Conservation (phyloP, 2,113 vertebrate genomes). For the Limanda limanda region DNA sequence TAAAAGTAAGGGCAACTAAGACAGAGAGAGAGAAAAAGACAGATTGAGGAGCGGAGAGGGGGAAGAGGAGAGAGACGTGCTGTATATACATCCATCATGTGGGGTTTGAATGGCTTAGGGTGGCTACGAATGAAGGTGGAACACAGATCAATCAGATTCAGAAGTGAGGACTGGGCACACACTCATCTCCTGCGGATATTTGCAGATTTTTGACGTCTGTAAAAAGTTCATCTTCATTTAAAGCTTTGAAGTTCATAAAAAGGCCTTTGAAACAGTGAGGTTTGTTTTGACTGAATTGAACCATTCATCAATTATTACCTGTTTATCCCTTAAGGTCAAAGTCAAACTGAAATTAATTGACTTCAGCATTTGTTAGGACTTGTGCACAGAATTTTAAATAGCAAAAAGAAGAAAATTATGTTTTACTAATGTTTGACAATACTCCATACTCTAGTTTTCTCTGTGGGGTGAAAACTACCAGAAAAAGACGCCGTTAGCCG, state of each 20-base stretch:
- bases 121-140: slow-evolving; percentile 40
- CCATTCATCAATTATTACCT: background rate
- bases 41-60: slow-evolving; percentile 50
- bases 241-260: background rate
- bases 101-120: slow-evolving; percentile 60
- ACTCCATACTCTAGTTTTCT: too few relatives aligned
- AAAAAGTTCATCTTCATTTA: slow-evolving; percentile 23
- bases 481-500: too few relatives aligned
- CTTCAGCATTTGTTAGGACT: background rate
- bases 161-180: slow-evolving; percentile 28
- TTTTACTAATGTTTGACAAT: too few relatives aligned
- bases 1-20: slow-evolving; percentile 23
- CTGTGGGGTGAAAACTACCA: too few relatives aligned
- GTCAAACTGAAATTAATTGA: background rate
- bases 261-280: background rate
- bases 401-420: background rate
- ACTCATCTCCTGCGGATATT: background rate
- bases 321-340: background rate
- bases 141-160: slow-evolving; percentile 49
- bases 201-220: slow-evolving; percentile 10
- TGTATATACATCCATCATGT: slow-evolving; percentile 62
- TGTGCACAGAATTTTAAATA: background rate
- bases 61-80: slow-evolving; percentile 43
- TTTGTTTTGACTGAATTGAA: background rate
- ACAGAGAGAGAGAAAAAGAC: slow-evolving; percentile 19